Evolutionary conservation across 2,888 invertebrate species (phyloP), one percentile per base, ranked within the genome.

Genomic region (Autographa pulchrina): DNA sequence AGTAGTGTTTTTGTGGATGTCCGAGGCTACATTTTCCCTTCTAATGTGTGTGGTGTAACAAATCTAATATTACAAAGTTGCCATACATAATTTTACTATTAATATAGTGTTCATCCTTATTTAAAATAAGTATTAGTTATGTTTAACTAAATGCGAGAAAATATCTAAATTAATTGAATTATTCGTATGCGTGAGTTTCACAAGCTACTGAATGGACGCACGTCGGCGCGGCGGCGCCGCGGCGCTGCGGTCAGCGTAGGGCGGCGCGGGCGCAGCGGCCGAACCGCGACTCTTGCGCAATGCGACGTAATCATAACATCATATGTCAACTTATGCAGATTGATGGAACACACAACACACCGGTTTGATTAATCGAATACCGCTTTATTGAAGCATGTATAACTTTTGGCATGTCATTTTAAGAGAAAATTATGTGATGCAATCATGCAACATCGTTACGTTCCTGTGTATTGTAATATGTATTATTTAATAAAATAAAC

Each of bases 161-260:
- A 56, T 56, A 56, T 56, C n/a, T 56, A 63, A 63, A 38, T 72
- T 52, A 43, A 38, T 65, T 54, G 13, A 18, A 65, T 54, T 18
- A 60, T 60, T 38, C 61, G n/a, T 48, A 48, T 18, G 20, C 59
- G 72, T 75, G 58, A 60, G 62, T 75, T 66, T 77, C 67, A 72
- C 71, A 74, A 66, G 71, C 74, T 75, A 72, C 78, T 82, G 78
- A 85, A 88, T 85, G 81, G 82, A 86, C 68, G 73, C 14, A 8
- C 64, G 79, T 72, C 66, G 25, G 43, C 48, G 25, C 43, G 76
- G 80, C 69, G 80, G 78, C n/a, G n/a, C n/a, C n/a, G n/a, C n/a
- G n/a, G n/a, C 48, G 25, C 43, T 78, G 80, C 69, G 80, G 78
- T 82, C 71, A 80, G 68, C 20, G 65, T 56, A 80, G 65, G 68